Evolutionary conservation across 2,888 invertebrate species (phyloP).

Genomic region (Ochropacha duplaris): DNA sequence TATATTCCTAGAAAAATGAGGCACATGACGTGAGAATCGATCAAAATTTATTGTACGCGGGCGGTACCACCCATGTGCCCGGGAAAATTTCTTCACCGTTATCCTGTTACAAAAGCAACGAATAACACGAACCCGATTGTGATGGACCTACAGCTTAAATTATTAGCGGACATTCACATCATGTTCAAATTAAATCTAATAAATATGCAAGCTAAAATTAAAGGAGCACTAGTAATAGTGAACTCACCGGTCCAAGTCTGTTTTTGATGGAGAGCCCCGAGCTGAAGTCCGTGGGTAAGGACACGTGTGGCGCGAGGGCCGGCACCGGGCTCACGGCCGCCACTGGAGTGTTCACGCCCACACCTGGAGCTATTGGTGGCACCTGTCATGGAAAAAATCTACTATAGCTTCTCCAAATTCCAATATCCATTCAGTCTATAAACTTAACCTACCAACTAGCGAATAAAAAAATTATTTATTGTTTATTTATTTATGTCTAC

Average conservation of each 20-base stretch:
- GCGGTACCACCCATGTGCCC: no score
- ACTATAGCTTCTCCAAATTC: not conserved
- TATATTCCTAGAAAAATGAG: not conserved
- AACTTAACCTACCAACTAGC: no score
- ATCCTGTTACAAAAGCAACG: no score
- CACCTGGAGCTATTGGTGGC: slow-evolving; percentile 8
- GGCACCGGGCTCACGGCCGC: slow-evolving; percentile 39
- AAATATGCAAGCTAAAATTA: not conserved
- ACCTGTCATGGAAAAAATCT: not conserved
- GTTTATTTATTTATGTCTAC: no score
- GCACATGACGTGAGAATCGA: no score
- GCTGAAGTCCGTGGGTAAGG: slow-evolving; percentile 13
- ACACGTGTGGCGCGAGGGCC: slow-evolving; percentile 26
- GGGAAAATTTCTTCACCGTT: no score
- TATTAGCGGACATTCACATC: no score
- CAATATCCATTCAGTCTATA: no score
- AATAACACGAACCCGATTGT: no score
- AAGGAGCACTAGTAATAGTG: not conserved
- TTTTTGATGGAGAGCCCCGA: slow-evolving; percentile 54
- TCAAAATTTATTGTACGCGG: no score
- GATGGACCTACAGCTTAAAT: no score
- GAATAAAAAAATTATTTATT: no score
- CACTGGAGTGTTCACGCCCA: slow-evolving; percentile 26
- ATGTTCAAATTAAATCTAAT: not conserved
- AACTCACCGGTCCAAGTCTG: slow-evolving; percentile 72